Conservation (phyloP, 2,113 vertebrate genomes). For the Malurus cyaneus region DNA sequence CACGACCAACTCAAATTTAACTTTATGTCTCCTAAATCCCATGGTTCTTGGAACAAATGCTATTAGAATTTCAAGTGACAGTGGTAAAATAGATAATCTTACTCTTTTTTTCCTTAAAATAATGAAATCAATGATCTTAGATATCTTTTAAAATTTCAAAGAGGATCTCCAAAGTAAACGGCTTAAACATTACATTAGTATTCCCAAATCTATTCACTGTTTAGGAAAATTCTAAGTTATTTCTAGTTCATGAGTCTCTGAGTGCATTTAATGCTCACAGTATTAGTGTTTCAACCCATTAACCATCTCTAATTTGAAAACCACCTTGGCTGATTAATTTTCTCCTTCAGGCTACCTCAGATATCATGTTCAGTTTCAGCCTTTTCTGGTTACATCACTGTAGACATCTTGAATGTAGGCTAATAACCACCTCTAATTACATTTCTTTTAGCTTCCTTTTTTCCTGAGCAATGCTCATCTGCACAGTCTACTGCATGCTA, state of each 20-base stretch:
- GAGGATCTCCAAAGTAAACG: neutral
- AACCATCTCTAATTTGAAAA: neutral
- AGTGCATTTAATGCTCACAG: neutral
- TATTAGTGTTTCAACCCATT: neutral
- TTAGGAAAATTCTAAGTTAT: neutral
- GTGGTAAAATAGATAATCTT: neutral
- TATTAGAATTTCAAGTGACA: neutral
- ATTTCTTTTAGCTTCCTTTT: neutral
- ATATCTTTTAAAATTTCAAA: neutral
- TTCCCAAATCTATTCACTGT: neutral
- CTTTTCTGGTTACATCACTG: neutral
- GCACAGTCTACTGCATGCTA: neutral
- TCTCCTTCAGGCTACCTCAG: neutral
- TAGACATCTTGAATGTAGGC: neutral
- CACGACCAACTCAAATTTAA: accelerated
- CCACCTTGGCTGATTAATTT: neutral
- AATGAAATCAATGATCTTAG: neutral
- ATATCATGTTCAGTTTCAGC: neutral
- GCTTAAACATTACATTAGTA: neutral
- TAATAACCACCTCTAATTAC: neutral
- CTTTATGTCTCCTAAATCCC: neutral
- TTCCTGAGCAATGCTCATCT: neutral
- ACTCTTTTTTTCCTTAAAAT: neutral
- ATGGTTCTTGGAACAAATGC: neutral
- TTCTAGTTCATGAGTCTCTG: neutral